phyloP scores from a whole-genome alignment of 2,113 vertebrate species.

The Anas platyrhynchos region DNA sequence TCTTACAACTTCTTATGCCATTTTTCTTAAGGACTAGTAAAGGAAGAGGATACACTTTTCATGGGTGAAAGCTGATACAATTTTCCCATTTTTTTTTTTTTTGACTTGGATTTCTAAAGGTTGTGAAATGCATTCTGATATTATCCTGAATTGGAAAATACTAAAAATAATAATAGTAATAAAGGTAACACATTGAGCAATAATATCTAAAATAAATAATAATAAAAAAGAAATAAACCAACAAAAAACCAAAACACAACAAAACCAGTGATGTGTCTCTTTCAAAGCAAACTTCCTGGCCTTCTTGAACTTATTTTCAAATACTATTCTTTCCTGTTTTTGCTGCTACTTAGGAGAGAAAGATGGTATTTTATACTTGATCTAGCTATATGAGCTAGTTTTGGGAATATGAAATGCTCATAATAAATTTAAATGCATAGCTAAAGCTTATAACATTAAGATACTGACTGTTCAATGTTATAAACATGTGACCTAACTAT shows the following conservation, averaged over 20 bases:
- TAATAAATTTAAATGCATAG: background rate
- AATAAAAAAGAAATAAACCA: background rate
- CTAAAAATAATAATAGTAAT: background rate
- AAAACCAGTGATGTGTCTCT: background rate
- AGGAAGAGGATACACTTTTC: background rate
- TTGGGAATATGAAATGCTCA: background rate
- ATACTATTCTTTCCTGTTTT: background rate
- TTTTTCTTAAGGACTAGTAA: background rate
- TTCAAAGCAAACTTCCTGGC: background rate
- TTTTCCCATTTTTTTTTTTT: background rate
- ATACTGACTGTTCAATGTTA: background rate
- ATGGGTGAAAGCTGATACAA: background rate
- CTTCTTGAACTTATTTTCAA: background rate
- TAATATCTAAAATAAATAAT: background rate
- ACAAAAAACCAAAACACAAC: background rate
- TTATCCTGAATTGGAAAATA: background rate
- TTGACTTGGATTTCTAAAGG: background rate
- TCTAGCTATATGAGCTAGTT: background rate
- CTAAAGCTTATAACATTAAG: background rate
- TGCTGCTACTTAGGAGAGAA: background rate
- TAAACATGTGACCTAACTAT: background rate
- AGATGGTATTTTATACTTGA: background rate
- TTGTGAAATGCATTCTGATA: background rate
- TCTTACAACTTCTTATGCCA: background rate
- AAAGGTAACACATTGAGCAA: background rate